Percentiles rank a stretch among this genome's conserved stretches.
phyloP scores from a whole-genome alignment of 1,140 invertebrate genomes.

The Myzus persicae region DNA sequence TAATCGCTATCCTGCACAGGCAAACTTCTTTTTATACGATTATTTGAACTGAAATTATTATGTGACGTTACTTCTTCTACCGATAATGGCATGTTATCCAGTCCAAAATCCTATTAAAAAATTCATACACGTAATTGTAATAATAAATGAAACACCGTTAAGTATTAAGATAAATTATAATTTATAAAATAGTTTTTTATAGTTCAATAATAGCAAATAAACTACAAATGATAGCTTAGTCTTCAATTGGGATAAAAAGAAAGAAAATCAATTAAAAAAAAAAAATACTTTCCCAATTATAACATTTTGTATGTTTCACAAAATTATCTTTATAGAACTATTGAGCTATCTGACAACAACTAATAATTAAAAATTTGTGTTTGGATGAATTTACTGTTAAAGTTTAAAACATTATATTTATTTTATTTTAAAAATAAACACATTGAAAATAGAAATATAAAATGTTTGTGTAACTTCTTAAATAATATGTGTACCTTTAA shows the following conservation, averaged over 20 bases:
- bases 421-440: background rate
- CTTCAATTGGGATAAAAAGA: background rate
- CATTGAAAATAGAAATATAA: background rate
- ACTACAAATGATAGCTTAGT: background rate
- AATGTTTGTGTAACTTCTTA: background rate
- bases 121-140: too few relatives aligned
- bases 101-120: slow-evolving; percentile 32
- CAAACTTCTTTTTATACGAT: slow-evolving; percentile 50
- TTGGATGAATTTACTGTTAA: background rate
- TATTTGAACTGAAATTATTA: slow-evolving; percentile 55
- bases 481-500: background rate
- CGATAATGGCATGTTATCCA: slow-evolving; percentile 36
- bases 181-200: background rate
- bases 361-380: background rate
- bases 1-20: background rate
- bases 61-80: background rate
- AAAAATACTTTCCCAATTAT: background rate
- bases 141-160: background rate
- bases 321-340: background rate
- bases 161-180: background rate
- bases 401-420: background rate
- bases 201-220: background rate
- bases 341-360: background rate
- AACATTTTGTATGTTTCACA: background rate
- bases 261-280: background rate